Conservation (phyloP, 2,797 vertebrate species). For the Xenopus petersii region DNA sequence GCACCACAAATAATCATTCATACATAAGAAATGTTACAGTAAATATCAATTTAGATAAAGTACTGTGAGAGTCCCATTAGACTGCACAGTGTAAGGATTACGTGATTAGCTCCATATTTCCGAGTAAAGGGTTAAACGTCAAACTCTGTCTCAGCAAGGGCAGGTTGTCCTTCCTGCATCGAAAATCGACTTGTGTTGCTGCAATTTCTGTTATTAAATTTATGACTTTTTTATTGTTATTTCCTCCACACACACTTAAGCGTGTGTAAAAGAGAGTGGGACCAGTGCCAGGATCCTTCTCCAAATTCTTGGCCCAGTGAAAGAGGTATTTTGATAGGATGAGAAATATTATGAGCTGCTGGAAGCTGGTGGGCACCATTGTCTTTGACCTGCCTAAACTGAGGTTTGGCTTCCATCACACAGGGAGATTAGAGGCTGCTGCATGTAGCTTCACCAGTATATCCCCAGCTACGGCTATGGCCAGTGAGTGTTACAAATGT, state of each 20-base stretch:
- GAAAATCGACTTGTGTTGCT: conserved; percentile 35
- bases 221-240: conserved; percentile 44
- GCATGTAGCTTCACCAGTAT: no score
- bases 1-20: no score
- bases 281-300: conserved; percentile 31
- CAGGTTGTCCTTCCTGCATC: conserved; percentile 35
- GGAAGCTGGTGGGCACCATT: background rate
- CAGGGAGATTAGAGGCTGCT: no score
- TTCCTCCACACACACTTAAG: conserved; percentile 32
- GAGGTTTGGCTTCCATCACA: background rate
- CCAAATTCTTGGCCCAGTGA: conserved; percentile 31
- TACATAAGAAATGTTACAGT: no score
- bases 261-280: conserved; percentile 16
- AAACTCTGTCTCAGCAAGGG: conserved; percentile 25
- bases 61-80: background rate
- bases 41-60: no score
- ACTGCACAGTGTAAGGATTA: background rate
- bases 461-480: no score
- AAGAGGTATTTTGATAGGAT: conserved; percentile 13
- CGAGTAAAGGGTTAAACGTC: conserved; percentile 18
- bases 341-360: conserved; percentile 2
- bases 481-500: no score
- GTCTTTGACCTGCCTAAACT: background rate
- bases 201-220: conserved; percentile 47
- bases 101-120: background rate